A percentile compares a stretch with the other conserved stretches of the same genome.
phyloP scores from a whole-genome alignment of 2,888 invertebrate genomes.

The Scaptomyza flava region DNA sequence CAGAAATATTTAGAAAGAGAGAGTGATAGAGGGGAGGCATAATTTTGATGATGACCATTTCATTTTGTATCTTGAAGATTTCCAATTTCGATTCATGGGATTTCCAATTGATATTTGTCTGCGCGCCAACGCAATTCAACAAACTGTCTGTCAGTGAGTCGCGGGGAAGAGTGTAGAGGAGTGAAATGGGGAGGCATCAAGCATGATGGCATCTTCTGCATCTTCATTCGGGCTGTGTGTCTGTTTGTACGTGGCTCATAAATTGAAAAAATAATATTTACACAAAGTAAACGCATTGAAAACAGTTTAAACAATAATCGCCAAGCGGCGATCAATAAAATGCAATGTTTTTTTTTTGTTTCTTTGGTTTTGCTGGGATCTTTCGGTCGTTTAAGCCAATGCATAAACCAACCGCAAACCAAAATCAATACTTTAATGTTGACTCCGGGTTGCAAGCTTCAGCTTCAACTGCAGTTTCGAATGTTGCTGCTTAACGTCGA shows the following conservation, averaged over 20 bases:
- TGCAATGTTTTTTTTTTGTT: slow-evolving; percentile 49
- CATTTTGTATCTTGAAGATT: slow-evolving; percentile 62
- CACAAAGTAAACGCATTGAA: slow-evolving; percentile 79
- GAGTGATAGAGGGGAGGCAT: neutral
- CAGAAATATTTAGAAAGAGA: neutral
- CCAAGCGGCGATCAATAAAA: slow-evolving; percentile 74
- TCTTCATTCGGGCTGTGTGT: neutral
- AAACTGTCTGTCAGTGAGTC: slow-evolving; percentile 32
- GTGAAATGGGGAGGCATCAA: neutral
- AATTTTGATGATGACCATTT: slow-evolving; percentile 55
- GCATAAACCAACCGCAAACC: slow-evolving; percentile 47
- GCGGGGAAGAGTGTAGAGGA: neutral
- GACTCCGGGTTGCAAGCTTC: slow-evolving; percentile 22
- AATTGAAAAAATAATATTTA: slow-evolving; percentile 82
- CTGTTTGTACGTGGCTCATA: slow-evolving; percentile 52
- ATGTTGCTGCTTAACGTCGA: slow-evolving; percentile 16
- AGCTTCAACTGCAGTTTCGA: slow-evolving; percentile 10
- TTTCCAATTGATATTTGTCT: slow-evolving; percentile 74
- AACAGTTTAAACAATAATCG: slow-evolving; percentile 82
- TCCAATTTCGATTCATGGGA: slow-evolving; percentile 61
- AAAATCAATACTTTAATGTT: slow-evolving; percentile 28
- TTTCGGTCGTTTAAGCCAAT: slow-evolving; percentile 37
- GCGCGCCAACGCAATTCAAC: slow-evolving; percentile 59
- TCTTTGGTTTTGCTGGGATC: slow-evolving; percentile 18
- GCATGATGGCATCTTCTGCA: slow-evolving; percentile 9